Conservation (phyloP, 2,888 invertebrate species). For the Drosophila longiperda region DNA sequence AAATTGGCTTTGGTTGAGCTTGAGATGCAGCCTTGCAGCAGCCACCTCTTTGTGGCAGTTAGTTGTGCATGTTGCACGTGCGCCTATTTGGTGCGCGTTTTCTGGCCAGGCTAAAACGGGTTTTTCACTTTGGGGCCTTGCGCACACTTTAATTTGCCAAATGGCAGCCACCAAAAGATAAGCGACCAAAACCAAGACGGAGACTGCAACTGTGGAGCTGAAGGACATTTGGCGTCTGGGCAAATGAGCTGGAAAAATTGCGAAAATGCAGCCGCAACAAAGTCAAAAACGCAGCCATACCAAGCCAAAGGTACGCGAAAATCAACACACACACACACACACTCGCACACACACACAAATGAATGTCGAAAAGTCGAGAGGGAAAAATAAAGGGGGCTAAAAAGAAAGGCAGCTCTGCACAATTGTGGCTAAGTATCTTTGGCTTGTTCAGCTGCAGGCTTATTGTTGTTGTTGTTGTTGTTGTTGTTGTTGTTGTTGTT, state of each 20-base stretch:
- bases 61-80: conserved; percentile 64
- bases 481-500: conserved; percentile 10
- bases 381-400: conserved; percentile 18
- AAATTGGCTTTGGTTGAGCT: conserved; percentile 54
- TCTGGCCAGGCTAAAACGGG: conserved; percentile 53
- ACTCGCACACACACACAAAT: conserved; percentile 3
- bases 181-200: conserved; percentile 30
- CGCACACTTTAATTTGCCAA: conserved; percentile 73
- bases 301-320: conserved; percentile 50
- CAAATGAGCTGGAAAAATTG: conserved; percentile 75
- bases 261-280: conserved; percentile 60
- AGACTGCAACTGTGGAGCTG: conserved; percentile 26
- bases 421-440: conserved; percentile 72
- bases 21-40: conserved; percentile 59
- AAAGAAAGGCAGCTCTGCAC: conserved; percentile 55
- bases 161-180: conserved; percentile 55
- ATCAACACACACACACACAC: conserved; percentile 16
- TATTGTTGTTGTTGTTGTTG: conserved; percentile 24
- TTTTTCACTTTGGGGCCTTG: conserved; percentile 54
- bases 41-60: conserved; percentile 15
- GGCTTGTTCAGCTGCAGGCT: conserved; percentile 71
- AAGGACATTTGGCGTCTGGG: conserved; percentile 71
- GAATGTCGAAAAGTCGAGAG: not conserved
- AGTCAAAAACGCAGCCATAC: conserved; percentile 50
- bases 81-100: conserved; percentile 29